Base-by-base conservation (phyloP, 2,797 vertebrate genomes). In the Hyperoplus immaculatus region DNA sequence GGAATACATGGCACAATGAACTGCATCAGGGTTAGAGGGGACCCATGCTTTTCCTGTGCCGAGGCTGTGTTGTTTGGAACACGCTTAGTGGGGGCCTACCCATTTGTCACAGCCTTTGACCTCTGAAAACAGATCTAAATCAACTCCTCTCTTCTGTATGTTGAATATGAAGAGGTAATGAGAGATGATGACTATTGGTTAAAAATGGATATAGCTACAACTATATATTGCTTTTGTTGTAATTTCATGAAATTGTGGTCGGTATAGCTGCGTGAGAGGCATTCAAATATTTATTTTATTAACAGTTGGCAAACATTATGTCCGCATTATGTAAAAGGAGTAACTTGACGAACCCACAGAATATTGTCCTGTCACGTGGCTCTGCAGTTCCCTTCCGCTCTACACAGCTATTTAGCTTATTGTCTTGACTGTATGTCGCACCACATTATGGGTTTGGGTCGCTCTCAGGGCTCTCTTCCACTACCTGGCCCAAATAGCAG, bases 1-100 rank as follows among this genome's bases (percentile, higher is more conserved):
- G 89, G 84, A 78, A 75, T 81, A 87, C 29, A 87, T 88, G 86
- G 59, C 83, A 88, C 72, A 86, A 77, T 88, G 72, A 83, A 58
- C 70, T 59, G 49, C 49, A 78, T 21, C 66, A 45, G 63, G 29
- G 29, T 29, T 29, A 29, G 29, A 29, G 29, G 76, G 77, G 54
- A 57, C 38, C 50, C 47, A 1, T 41, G 71, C 47, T 64, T 78
- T 92, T 91, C 81, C 79, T 77, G 76, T 83, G 73, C 61, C 5
- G 39, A 29, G 62, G 54, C 38, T 47, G 68, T 82, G 62, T 55
- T 1, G 54, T 75, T 58, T 50, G 5, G 14, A 51, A 50, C 29
- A 50, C 55, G 18, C 29, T 41, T 0, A 8, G 13, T 13, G 45
- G 29, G 29, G 29, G 29, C 29, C 29, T 29, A 29, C 12, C 54